Evolutionary conservation across 2,797 vertebrate species (phyloP), one percentile per base, ranked within the genome.

Genomic region (Pseudomugil gertrudae): DNA sequence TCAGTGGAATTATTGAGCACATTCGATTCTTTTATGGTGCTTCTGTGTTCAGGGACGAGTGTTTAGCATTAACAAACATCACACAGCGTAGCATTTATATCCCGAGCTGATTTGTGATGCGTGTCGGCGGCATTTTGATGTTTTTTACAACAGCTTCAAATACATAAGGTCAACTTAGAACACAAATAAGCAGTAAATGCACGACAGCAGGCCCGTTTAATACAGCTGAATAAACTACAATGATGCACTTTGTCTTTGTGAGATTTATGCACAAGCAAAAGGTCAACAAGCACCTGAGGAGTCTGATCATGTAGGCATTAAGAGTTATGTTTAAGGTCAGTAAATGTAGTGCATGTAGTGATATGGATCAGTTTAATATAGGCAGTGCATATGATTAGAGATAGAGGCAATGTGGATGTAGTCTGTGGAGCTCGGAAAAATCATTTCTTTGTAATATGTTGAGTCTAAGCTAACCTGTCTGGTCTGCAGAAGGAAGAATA

Each of bases 401-500:
- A n/a, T 11, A 33, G 33, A 7, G 29, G 19, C 21, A 17, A 19
- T n/a, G n/a, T n/a, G n/a, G n/a, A n/a, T n/a, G n/a, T n/a, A n/a
- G n/a, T n/a, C n/a, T n/a, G n/a, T n/a, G n/a, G n/a, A n/a, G n/a
- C n/a, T n/a, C n/a, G n/a, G n/a, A 36, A 14, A 30, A 30, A 30
- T 30, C 29, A 30, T 30, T 15, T 13, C 57, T 27, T 53, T 7
- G 23, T 59, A 27, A 8, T 13, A 15, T 9, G 55, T 1, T 29
- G 2, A 19, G n/a, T 11, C 0, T 45, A 47, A 9, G 5, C 36
- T 2, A 2, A 21, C 40, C 21, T n/a, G 21, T 63, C n/a, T 32
- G 24, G 53, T 53, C 54, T 30, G 15, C 27, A 53, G 30, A 17
- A 70, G 35, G 62, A 35, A 26, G 54, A n/a, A 11, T 45, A 56